phyloP scores from a whole-genome alignment of 2,797 vertebrate species.

The Novumbra hubbsi region DNA sequence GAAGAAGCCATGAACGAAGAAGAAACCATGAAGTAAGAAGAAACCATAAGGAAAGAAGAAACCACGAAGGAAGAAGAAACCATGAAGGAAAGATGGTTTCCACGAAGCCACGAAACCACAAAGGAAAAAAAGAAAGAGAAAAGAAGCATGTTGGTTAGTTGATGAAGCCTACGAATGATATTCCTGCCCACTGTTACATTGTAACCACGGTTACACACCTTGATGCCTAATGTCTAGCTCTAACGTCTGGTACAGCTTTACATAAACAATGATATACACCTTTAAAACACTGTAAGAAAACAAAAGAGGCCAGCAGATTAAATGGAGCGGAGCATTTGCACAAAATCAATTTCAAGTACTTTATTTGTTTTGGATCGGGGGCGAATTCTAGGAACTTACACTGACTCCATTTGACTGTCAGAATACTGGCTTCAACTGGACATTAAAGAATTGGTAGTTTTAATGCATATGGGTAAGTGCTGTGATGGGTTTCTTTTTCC shows the following conservation, averaged over 20 bases:
- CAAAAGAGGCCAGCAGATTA: conserved; percentile 38
- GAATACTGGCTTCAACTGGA: conserved; percentile 45
- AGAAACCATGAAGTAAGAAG: no score
- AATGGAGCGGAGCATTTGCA: conserved; percentile 47
- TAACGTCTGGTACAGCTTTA: conserved; percentile 15
- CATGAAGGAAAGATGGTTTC: no score
- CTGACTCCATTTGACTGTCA: conserved; percentile 44
- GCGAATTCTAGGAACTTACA: conserved; percentile 17
- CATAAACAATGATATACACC: conserved; percentile 13
- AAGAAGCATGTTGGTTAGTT: no score
- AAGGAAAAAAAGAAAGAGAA: no score
- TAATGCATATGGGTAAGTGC: conserved; percentile 45
- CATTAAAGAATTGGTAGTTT: conserved; percentile 47
- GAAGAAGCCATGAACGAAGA: no score
- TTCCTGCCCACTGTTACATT: conserved; percentile 8
- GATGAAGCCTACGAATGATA: background rate
- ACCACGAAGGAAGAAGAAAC: no score
- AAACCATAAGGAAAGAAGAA: no score
- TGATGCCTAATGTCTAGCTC: conserved; percentile 11
- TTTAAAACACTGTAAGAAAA: conserved; percentile 43
- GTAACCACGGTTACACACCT: conserved; percentile 8
- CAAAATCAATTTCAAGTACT: conserved; percentile 30
- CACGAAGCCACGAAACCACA: no score
- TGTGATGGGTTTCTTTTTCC: conserved; percentile 34
- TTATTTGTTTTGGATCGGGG: conserved; percentile 50